phyloP scores from a whole-genome alignment of 2,888 invertebrate species.

The Galerucella nymphaeae region DNA sequence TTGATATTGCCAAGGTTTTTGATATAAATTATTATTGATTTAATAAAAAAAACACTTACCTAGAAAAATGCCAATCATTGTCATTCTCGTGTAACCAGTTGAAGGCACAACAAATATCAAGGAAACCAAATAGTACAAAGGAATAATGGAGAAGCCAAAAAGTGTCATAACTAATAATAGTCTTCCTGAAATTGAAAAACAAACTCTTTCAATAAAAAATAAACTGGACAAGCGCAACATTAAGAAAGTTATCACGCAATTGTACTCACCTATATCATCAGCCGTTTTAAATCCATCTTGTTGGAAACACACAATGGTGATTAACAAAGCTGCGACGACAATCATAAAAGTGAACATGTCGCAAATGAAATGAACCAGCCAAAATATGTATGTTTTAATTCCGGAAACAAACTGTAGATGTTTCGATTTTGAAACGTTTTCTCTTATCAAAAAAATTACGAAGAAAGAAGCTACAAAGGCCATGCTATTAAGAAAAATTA shows the following conservation, averaged over 20 bases:
- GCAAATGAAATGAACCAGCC: constrained; percentile 76
- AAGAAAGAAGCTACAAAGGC: constrained; percentile 76
- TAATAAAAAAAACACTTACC: constrained; percentile 66
- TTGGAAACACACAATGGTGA: constrained; percentile 73
- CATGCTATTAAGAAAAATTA: constrained; percentile 65
- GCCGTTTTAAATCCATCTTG: constrained; percentile 71
- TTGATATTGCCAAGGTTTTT: too few relatives aligned
- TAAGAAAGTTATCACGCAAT: not conserved
- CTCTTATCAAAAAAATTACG: constrained; percentile 73
- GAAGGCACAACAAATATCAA: constrained; percentile 79
- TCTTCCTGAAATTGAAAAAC: constrained; percentile 48
- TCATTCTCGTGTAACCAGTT: constrained; percentile 79
- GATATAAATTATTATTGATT: not conserved
- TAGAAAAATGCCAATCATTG: constrained; percentile 77
- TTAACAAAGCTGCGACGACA: constrained; percentile 69
- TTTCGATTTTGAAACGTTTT: constrained; percentile 76
- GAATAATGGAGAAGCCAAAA: constrained; percentile 75
- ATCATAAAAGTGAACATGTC: constrained; percentile 74
- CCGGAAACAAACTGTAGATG: constrained; percentile 80
- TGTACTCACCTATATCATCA: constrained; percentile 67
- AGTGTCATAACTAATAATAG: constrained; percentile 4
- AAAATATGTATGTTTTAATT: constrained; percentile 73
- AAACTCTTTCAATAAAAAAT: not conserved
- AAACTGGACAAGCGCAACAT: not conserved
- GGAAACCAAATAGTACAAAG: constrained; percentile 77